phyloP scores from a whole-genome alignment of 2,113 vertebrate genomes.

The Ochotona curzoniae region DNA sequence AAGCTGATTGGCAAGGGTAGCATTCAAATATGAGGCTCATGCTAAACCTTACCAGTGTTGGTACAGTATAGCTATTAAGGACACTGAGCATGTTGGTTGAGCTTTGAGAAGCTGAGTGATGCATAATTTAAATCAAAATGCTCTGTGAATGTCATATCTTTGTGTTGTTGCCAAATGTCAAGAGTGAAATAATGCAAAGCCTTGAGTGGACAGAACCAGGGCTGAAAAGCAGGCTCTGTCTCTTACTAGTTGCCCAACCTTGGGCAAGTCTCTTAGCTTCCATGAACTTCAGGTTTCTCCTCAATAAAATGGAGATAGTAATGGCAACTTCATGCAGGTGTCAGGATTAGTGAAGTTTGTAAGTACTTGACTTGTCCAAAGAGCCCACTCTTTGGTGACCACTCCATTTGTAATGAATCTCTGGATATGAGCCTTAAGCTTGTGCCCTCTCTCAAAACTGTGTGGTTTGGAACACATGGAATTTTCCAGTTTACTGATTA shows the following conservation, averaged over 20 bases:
- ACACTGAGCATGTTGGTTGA: constrained; percentile 26
- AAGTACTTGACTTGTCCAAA: background rate
- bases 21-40: background rate
- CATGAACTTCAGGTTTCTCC: constrained; percentile 28
- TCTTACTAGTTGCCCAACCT: background rate
- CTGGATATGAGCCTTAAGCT: constrained; percentile 12
- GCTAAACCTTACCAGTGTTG: background rate
- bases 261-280: background rate
- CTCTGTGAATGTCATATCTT: constrained; percentile 31
- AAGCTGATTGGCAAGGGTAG: background rate
- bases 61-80: background rate
- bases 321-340: constrained; percentile 4
- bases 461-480: constrained; percentile 13
- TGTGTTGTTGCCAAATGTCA: constrained; percentile 11
- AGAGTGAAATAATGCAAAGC: constrained; percentile 21
- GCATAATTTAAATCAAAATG: background rate
- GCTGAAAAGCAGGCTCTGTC: constrained; percentile 30
- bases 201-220: background rate
- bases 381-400: constrained; percentile 9
- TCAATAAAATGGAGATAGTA: constrained; percentile 29
- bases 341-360: constrained; percentile 22
- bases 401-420: background rate
- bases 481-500: constrained; percentile 41
- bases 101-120: constrained; percentile 30
- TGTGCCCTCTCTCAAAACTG: background rate